Conservation (phyloP, 2,113 vertebrate species). For the Leptosomus discolor region DNA sequence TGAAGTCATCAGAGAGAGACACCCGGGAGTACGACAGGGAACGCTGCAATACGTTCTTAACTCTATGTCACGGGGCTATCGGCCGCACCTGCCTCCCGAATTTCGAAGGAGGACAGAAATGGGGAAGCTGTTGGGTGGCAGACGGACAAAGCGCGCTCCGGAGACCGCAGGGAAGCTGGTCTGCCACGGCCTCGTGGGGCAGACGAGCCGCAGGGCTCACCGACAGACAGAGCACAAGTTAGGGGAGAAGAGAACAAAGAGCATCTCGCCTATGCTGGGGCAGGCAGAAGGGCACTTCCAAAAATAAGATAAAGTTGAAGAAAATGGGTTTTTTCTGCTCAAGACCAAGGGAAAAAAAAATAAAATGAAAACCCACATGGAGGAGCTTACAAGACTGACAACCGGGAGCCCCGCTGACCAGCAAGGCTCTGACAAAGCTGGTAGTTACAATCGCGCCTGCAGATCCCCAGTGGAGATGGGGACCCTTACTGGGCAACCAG, state of each 20-base stretch:
- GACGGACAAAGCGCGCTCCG: rapidly evolving
- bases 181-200: neutral
- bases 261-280: neutral
- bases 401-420: rapidly evolving
- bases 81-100: rapidly evolving
- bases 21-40: neutral
- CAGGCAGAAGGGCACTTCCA: neutral
- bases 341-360: neutral
- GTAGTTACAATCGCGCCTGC: neutral
- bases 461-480: neutral
- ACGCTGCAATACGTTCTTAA: neutral
- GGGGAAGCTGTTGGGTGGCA: neutral
- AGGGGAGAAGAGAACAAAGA: neutral
- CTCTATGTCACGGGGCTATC: rapidly evolving
- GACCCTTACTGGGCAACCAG: neutral
- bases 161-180: neutral
- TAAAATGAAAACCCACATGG: neutral
- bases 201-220: rapidly evolving
- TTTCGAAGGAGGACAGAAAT: neutral
- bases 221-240: rapidly evolving
- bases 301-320: neutral
- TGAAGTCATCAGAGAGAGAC: neutral
- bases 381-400: neutral
- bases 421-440: neutral
- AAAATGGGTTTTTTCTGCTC: neutral